Evolutionary conservation across 1,140 invertebrate species (phyloP).

Genomic region (Steinernema khuongi): DNA sequence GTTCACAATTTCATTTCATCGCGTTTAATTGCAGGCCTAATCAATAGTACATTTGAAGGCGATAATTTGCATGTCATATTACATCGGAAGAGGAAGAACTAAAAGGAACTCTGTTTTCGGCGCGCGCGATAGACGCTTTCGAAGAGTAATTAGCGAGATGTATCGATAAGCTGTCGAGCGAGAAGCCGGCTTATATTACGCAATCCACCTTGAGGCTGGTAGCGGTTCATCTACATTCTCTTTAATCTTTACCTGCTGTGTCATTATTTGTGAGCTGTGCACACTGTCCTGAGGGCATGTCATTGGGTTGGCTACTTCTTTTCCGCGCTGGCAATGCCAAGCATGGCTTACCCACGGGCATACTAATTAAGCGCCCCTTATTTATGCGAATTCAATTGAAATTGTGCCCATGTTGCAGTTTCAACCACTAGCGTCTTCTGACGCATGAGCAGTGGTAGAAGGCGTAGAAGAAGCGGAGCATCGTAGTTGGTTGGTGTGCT

Average conservation of each 20-base stretch:
- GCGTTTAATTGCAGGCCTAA: neutral
- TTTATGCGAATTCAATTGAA: slow-evolving; percentile 8
- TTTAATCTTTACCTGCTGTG: too few species aligned
- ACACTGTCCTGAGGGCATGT: too few species aligned
- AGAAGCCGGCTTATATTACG: too few species aligned
- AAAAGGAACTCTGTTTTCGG: neutral
- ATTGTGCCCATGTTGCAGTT: neutral
- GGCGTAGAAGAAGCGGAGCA: neutral
- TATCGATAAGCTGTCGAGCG: neutral
- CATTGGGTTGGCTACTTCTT: too few species aligned
- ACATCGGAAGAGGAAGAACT: neutral
- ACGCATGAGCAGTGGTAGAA: too few species aligned
- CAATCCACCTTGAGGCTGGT: too few species aligned
- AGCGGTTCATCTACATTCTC: too few species aligned
- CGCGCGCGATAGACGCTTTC: neutral
- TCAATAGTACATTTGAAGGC: neutral
- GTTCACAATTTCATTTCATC: neutral
- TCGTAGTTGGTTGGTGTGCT: neutral
- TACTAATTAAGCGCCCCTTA: slow-evolving; percentile 8
- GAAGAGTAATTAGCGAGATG: slow-evolving; percentile 10
- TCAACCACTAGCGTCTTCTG: too few species aligned
- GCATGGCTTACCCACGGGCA: neutral
- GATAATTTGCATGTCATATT: neutral
- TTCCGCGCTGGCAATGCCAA: too few species aligned
- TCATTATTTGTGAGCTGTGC: too few species aligned